Evolutionary conservation across 2,113 vertebrate genomes (phyloP).

Genomic region (Ceratotherium simum): DNA sequence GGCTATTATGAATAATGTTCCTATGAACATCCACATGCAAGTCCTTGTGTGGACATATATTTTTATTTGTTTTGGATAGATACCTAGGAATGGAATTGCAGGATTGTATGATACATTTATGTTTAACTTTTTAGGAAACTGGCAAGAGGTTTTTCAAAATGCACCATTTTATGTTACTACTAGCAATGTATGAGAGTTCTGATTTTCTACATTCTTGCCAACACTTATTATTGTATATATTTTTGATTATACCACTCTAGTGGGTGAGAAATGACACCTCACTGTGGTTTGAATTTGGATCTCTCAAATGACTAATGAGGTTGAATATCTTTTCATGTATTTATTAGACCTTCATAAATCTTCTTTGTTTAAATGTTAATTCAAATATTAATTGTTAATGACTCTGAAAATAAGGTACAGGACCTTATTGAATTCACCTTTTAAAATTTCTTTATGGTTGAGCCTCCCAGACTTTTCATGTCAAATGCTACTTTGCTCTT

Average conservation of each 20-base stretch:
- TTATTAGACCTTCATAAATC: background rate
- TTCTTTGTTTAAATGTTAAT: background rate
- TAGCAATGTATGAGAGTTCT: background rate
- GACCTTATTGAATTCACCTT: background rate
- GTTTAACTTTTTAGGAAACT: background rate
- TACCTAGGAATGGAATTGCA: background rate
- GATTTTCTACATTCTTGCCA: background rate
- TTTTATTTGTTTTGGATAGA: background rate
- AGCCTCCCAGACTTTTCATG: background rate
- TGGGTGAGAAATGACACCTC: background rate
- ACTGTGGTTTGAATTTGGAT: background rate
- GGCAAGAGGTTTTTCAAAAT: background rate
- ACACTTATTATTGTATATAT: background rate
- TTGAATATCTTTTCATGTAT: background rate
- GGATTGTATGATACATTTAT: background rate
- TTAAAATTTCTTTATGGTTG: background rate
- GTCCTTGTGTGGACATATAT: background rate
- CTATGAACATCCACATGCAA: background rate
- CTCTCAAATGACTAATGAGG: background rate
- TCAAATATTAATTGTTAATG: background rate
- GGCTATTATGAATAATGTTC: background rate
- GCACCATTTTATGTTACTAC: background rate
- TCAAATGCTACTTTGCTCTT: background rate
- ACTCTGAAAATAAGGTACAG: background rate
- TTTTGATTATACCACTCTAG: background rate